These are phyloP conservation scores for Cordylochernes scorpioides DNA, from an alignment of 2,888 invertebrate species.

Conservation along the genomic window DNA sequence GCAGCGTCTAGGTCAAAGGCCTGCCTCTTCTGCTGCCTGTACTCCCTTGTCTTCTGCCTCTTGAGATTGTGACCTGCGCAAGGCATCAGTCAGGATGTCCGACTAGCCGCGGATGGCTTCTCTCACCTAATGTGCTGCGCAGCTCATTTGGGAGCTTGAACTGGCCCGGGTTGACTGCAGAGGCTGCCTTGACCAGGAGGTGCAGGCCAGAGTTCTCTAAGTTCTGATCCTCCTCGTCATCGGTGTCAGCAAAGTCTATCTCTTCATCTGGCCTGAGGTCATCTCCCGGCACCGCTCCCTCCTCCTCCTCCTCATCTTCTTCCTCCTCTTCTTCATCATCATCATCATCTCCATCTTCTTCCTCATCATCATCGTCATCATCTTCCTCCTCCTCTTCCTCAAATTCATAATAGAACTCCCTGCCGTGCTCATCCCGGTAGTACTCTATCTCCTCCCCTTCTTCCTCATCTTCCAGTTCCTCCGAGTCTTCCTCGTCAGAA, in stretches of 20 bases:
- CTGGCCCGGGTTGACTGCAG: constrained; percentile 59
- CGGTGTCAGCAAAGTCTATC: not conserved
- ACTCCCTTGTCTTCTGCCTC: constrained; percentile 16
- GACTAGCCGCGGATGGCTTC: not conserved
- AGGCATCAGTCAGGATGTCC: not conserved
- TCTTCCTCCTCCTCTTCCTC: constrained; percentile 4
- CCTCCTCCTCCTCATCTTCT: not conserved
- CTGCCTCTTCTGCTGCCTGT: constrained; percentile 20
- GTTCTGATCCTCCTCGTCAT: too few species aligned
- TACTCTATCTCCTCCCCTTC: not conserved
- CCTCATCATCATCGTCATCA: not conserved
- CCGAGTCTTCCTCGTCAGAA: constrained; percentile 2
- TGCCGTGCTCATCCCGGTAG: not conserved
- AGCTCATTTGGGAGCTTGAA: constrained; percentile 62
- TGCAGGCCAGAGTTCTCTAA: too few species aligned
- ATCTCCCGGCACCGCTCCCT: not conserved
- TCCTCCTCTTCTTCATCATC: not conserved
- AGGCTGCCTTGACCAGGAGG: constrained; percentile 50
- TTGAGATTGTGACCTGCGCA: constrained; percentile 12
- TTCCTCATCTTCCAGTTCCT: constrained; percentile 4
- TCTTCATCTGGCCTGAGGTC: not conserved
- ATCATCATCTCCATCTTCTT: not conserved
- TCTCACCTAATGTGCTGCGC: constrained; percentile 38
- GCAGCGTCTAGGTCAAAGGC: constrained; percentile 35
- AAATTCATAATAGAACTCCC: not conserved